Base-by-base conservation (phyloP, 2,888 invertebrate species). In the Mycogona germanica region DNA sequence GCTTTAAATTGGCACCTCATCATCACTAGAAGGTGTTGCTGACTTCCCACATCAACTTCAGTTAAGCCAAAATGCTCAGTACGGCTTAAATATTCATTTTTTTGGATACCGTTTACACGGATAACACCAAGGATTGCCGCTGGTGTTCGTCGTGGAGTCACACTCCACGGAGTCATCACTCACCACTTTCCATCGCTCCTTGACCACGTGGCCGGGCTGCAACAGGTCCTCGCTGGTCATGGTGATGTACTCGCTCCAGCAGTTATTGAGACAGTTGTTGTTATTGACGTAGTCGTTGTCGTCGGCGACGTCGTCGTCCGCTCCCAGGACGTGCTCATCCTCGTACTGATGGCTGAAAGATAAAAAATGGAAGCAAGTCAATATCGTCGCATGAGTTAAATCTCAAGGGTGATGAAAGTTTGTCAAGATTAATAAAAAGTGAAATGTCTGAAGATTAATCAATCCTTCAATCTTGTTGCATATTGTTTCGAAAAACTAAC, bases 111-210 rank as follows among this genome's bases (percentile, higher is more conserved):
- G n/a, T n/a, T n/a, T n/a, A n/a, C n/a, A n/a, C n/a, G n/a, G n/a
- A n/a, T n/a, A n/a, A n/a, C n/a, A n/a, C n/a, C n/a, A n/a, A n/a
- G n/a, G n/a, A n/a, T n/a, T n/a, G n/a, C n/a, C n/a, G n/a, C n/a
- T n/a, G n/a, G n/a, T n/a, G n/a, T n/a, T n/a, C n/a, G n/a, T n/a
- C n/a, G n/a, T n/a, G n/a, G n/a, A n/a, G n/a, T n/a, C n/a, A n/a
- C n/a, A n/a, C n/a, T n/a, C n/a, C n/a, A n/a, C n/a, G n/a, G n/a
- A n/a, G n/a, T n/a, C n/a, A 9, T 14, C 41, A 69, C 80, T 73
- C 67, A 95, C 96, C 67, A 84, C 80, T 88, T 96, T 97, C 97
- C 97, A 98, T 70, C 97, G 76, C 69, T 98, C 97, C 75, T 96
- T 96, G 67, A 97, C 93, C 56, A 95, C 87, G 76, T 95, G 92